Base-by-base conservation (phyloP, 1,140 invertebrate species). In the Liolophura sinensis region DNA sequence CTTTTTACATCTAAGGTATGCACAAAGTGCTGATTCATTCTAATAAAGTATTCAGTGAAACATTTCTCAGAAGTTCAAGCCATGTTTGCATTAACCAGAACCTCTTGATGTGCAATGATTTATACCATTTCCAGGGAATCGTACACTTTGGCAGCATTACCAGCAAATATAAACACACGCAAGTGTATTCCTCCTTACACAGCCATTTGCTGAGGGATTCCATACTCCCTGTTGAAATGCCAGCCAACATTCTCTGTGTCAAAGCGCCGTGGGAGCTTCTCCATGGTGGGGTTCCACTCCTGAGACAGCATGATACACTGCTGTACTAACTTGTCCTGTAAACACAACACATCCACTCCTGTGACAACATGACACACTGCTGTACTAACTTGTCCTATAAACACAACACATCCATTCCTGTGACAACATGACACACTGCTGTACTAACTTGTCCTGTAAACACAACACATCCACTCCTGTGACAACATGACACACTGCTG, bases 211-310 rank as follows among this genome's bases (percentile, higher is more conserved):
- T 88, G 84, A 9, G 90, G 89, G 50, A 95, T 90, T 22, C 93
- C 93, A 78, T 90, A 91, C 64, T 87, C 83, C 73, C 91, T 86
- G 16, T 89, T 88, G 80, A 91, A 92, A 70, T 88, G 89, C 81
- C 86, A 92, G 20, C 88, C 88, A 52, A 91, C 91, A 74, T 90
- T 88, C 47, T 87, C 76, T 11, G 88, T 86, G 78, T 93, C 88
- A 82, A 90, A 90, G 0, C 87, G 84, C 84, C 89, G 91, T 14
- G 92, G 91, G 56, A 95, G 80, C 76, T 90, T 90, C 65, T 90
- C 85, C 80, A 93, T 91, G 75, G 91, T 86, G 48, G 91, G 88
- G 85, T 95, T 92, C 86, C 91, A 92, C 57, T 93, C 82, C 78
- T 90, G 89, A 1, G 92, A 89, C 62, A 88, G 88, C 67, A 89